phyloP scores from a whole-genome alignment of 2,113 vertebrate species.

The Meleagris gallopavo region DNA sequence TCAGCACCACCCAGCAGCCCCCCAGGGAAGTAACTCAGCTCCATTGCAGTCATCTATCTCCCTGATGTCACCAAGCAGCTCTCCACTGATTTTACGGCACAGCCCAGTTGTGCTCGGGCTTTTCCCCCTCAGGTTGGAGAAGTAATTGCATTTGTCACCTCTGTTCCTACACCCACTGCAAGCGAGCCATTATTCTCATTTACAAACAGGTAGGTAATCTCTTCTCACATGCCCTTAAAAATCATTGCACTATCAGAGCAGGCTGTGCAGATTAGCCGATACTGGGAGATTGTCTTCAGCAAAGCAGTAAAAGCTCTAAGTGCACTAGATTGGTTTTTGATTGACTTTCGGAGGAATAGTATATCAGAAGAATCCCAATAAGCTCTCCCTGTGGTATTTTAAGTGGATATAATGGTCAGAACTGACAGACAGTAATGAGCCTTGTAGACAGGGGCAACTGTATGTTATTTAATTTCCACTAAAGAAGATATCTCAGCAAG shows the following conservation, averaged over 20 bases:
- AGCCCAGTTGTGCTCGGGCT: background rate
- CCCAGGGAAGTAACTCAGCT: background rate
- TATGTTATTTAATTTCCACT: slow-evolving; percentile 66
- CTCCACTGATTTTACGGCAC: background rate
- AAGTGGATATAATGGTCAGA: slow-evolving; percentile 73
- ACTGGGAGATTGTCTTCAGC: slow-evolving; percentile 58
- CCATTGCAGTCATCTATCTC: background rate
- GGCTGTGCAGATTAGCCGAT: slow-evolving; percentile 63
- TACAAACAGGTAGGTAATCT: slow-evolving; percentile 68
- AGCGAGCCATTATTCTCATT: slow-evolving; percentile 59
- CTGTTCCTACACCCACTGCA: slow-evolving; percentile 5
- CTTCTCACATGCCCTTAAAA: slow-evolving; percentile 59
- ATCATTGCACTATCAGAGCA: slow-evolving; percentile 42
- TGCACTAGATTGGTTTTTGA: slow-evolving; percentile 76
- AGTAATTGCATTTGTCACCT: slow-evolving; percentile 59
- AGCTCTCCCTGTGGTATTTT: slow-evolving; percentile 69
- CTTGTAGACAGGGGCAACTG: slow-evolving; percentile 65
- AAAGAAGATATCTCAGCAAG: slow-evolving; percentile 43
- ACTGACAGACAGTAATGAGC: slow-evolving; percentile 69
- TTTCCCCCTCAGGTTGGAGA: background rate
- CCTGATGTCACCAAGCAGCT: background rate
- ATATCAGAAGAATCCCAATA: slow-evolving; percentile 69
- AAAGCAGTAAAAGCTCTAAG: slow-evolving; percentile 76
- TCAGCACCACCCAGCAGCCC: background rate
- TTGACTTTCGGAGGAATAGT: slow-evolving; percentile 73